phyloP scores from a whole-genome alignment of 2,113 vertebrate species.

The Perognathus longimembris region DNA sequence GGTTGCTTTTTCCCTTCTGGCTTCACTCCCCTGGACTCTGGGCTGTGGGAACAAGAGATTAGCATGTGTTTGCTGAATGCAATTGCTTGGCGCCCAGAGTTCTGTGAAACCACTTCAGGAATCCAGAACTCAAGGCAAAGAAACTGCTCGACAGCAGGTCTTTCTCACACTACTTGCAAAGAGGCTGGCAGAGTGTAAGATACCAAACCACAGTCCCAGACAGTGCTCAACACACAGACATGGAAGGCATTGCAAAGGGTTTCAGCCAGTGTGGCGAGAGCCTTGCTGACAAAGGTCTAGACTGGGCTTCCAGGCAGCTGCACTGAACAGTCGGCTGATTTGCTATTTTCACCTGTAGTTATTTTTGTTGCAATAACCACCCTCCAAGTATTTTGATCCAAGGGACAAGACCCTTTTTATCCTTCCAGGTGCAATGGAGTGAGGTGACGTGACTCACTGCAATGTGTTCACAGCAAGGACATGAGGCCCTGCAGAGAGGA shows the following conservation, averaged over 20 bases:
- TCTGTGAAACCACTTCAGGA: neutral
- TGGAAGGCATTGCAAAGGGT: no score
- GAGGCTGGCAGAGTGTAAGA: neutral
- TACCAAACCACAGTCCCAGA: neutral
- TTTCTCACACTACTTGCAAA: neutral
- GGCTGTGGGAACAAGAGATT: neutral
- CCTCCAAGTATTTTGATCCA: constrained; percentile 61
- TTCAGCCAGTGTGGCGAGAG: neutral
- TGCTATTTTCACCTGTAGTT: constrained; percentile 54
- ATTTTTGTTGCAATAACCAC: constrained; percentile 66
- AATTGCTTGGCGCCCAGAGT: neutral
- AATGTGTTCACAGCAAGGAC: constrained; percentile 50
- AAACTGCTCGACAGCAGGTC: neutral
- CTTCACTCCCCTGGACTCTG: neutral
- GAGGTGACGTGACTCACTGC: constrained; percentile 4
- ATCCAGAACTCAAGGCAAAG: neutral
- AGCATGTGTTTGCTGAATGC: neutral
- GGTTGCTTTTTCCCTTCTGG: neutral
- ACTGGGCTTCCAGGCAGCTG: neutral
- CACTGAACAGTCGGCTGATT: neutral
- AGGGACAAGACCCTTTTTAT: constrained; percentile 67
- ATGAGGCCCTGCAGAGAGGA: constrained; percentile 13
- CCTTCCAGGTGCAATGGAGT: constrained; percentile 46
- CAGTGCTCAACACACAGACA: neutral
- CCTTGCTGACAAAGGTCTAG: neutral